These are phyloP conservation scores for Callipepla squamata DNA, from an alignment of 2,113 vertebrate genomes.

Conservation along the genomic window DNA sequence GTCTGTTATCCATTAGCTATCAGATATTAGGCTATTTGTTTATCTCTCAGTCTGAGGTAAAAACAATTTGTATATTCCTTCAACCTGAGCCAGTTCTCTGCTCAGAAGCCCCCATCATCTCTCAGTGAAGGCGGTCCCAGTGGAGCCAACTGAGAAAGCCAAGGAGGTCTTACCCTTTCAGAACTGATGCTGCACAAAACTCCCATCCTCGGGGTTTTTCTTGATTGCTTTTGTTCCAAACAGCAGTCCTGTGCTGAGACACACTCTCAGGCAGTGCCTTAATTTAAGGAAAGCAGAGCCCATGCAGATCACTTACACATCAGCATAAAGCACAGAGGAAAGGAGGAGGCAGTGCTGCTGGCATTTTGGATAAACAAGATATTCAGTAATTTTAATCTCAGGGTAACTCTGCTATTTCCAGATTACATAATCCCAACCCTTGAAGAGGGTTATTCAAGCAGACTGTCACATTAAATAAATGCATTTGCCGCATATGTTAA, in stretches of 20 bases:
- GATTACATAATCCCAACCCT: conserved; percentile 55
- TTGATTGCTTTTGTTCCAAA: background rate
- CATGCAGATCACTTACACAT: background rate
- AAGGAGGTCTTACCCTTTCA: background rate
- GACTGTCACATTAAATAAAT: conserved; percentile 41
- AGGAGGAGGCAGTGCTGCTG: background rate
- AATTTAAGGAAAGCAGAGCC: conserved; percentile 3
- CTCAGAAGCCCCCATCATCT: rapidly evolving
- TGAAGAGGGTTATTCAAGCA: conserved; percentile 27
- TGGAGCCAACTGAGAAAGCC: background rate
- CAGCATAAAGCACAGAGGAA: background rate
- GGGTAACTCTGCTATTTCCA: background rate
- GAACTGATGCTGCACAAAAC: background rate
- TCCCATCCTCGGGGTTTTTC: background rate
- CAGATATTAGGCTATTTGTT: background rate
- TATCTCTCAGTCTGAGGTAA: background rate
- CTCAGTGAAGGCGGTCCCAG: background rate
- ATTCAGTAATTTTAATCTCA: conserved; percentile 40
- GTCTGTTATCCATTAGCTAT: background rate
- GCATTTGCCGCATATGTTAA: background rate
- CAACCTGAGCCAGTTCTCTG: background rate
- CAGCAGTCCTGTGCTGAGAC: background rate
- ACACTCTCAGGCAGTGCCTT: background rate
- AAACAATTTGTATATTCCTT: background rate
- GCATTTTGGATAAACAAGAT: background rate